A percentile compares a stretch with the other conserved stretches of the same genome.
phyloP scores from a whole-genome alignment of 2,113 vertebrate genomes.

The Rhinolophus ferrumequinum region DNA sequence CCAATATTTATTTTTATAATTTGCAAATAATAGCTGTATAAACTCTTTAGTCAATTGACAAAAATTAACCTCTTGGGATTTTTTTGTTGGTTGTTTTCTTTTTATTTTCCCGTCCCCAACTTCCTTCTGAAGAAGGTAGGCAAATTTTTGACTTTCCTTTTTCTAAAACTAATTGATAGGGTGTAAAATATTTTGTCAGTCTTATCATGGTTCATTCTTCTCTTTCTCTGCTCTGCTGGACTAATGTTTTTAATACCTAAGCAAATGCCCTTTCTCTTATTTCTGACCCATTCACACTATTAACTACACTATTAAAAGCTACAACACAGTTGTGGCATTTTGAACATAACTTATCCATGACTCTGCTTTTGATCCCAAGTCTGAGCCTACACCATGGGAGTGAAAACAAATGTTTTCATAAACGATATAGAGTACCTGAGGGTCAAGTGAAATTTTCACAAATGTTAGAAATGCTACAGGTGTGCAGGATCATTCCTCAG shows the following conservation, averaged over 20 bases:
- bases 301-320: not conserved
- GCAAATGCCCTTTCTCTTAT: not conserved
- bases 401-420: not conserved
- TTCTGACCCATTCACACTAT: not conserved
- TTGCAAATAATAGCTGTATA: not conserved
- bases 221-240: not conserved
- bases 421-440: not conserved
- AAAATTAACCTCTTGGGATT: not conserved
- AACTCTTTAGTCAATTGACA: not conserved
- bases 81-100: not conserved
- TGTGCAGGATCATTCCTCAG: not conserved
- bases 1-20: not conserved
- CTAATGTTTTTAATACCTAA: not conserved
- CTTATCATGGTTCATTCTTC: not conserved
- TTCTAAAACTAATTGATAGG: not conserved
- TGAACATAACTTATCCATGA: not conserved
- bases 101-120: rapidly evolving
- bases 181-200: not conserved
- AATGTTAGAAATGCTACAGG: not conserved
- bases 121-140: not conserved
- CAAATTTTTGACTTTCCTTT: not conserved
- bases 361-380: not conserved
- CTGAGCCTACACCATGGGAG: not conserved
- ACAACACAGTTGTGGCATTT: not conserved
- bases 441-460: not conserved